phyloP scores from a whole-genome alignment of 2,797 vertebrate species.

The Bothrops alternatus region DNA sequence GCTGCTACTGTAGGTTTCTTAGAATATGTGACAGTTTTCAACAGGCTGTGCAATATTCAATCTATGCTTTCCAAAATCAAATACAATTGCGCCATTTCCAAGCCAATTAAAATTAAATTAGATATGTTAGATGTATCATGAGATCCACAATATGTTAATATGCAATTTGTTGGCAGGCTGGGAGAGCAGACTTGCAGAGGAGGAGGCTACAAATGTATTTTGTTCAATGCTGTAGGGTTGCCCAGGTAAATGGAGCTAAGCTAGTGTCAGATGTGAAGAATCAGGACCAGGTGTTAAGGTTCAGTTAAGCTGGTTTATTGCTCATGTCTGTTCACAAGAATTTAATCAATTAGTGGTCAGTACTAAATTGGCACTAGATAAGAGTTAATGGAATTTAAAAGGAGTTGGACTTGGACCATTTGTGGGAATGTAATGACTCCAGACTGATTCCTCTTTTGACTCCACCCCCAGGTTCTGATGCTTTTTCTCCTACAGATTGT shows the following conservation, averaged over 20 bases:
- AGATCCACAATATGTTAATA: neutral
- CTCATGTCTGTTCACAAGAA: too few species aligned
- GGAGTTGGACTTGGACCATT: too few species aligned
- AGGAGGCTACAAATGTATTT: neutral
- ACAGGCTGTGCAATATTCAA: constrained; percentile 24
- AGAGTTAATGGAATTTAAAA: too few species aligned
- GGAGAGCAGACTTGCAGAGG: neutral
- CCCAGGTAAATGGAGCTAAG: neutral
- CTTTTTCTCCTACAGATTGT: too few species aligned
- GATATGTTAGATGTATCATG: neutral
- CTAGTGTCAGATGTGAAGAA: neutral
- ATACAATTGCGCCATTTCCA: neutral
- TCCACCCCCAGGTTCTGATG: too few species aligned
- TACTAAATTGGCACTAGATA: too few species aligned
- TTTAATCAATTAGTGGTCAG: too few species aligned
- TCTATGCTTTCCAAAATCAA: neutral
- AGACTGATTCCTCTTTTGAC: too few species aligned
- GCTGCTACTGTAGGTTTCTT: constrained; percentile 55
- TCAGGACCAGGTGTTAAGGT: neutral
- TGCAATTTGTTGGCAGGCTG: neutral
- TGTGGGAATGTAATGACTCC: too few species aligned
- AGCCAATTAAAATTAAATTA: constrained; percentile 13
- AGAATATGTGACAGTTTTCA: constrained; percentile 22
- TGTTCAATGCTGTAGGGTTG: too few species aligned
- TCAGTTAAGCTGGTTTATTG: neutral